Evolutionary conservation across 2,113 vertebrate genomes (phyloP), one percentile per base, ranked within the genome.

Genomic region (Pteronura brasiliensis): DNA sequence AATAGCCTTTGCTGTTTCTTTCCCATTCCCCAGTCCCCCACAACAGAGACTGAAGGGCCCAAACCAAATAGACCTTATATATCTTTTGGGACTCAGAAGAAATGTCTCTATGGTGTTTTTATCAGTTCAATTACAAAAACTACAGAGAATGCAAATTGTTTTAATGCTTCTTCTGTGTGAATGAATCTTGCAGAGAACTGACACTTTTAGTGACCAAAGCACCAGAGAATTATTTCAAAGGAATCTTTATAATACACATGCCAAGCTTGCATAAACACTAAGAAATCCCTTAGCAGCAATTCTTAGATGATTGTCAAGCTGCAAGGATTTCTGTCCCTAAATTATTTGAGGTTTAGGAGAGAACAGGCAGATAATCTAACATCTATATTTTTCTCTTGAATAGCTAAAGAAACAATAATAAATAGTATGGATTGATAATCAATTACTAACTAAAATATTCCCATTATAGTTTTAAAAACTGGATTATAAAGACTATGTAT

Each of bases 121-220:
- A 91, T 96, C 96, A 96, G 96, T 83, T 96, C 65, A 97, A 93
- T 88, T 98, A 87, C 86, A 96, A 94, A 74, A 96, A 65, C n/a
- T 97, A 65, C 49, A 91, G 83, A 95, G 87, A 94, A 80, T 57
- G 34, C 88, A 97, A 93, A 69, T 63, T 90, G 29, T 95, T 90
- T 95, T 84, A 88, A 84, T 92, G 47, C 15, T 77, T 85, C 65
- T 96, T 98, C 76, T 76, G 55, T 96, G 25, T 69, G 27, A 82
- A 77, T 89, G 87, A 95, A 47, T 88, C 88, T 88, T 95, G 72
- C 93, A 65, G 82, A 97, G 39, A 96, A 34, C 93, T 69, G 93
- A 39, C 27, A 88, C 3, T 36, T 98, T 94, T 93, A 97, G 49
- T 69, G 36, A 93, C 84, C 39, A 97, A 96, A 93, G 93, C 27